Conservation (phyloP, 2,113 vertebrate species). For the Seriola dumerili region DNA sequence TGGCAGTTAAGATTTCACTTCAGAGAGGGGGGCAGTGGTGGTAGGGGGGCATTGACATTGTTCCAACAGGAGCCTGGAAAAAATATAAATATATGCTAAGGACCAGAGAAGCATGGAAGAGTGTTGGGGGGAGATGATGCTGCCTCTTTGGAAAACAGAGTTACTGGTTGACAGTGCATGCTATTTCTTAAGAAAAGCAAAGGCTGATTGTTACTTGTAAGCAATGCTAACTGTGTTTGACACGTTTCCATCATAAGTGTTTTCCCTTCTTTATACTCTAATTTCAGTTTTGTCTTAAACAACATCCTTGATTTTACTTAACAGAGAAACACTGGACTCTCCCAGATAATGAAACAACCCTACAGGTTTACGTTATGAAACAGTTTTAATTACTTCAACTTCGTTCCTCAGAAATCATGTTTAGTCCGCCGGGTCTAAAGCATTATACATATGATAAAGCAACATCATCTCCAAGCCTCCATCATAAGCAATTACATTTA, state of each 20-base stretch:
- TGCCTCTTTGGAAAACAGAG: conserved; percentile 15
- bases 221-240: conserved; percentile 14
- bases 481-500: no score
- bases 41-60: conserved; percentile 35
- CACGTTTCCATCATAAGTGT: background rate
- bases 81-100: conserved; percentile 45
- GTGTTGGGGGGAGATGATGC: conserved; percentile 15
- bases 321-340: background rate
- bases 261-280: background rate
- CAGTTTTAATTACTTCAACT: no score
- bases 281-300: background rate
- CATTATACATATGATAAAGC: no score
- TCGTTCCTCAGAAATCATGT: no score
- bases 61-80: conserved; percentile 63
- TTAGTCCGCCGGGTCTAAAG: no score
- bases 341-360: no score
- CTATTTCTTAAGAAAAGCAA: conserved; percentile 53
- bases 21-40: conserved; percentile 43
- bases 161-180: conserved; percentile 7
- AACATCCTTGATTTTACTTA: background rate
- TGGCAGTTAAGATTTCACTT: conserved; percentile 78
- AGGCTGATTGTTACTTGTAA: conserved; percentile 51
- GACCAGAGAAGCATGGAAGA: conserved; percentile 16
- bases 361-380: no score
- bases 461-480: no score